phyloP scores from a whole-genome alignment of 2,888 invertebrate species.

The Imbricaverruca yamaguchii region DNA sequence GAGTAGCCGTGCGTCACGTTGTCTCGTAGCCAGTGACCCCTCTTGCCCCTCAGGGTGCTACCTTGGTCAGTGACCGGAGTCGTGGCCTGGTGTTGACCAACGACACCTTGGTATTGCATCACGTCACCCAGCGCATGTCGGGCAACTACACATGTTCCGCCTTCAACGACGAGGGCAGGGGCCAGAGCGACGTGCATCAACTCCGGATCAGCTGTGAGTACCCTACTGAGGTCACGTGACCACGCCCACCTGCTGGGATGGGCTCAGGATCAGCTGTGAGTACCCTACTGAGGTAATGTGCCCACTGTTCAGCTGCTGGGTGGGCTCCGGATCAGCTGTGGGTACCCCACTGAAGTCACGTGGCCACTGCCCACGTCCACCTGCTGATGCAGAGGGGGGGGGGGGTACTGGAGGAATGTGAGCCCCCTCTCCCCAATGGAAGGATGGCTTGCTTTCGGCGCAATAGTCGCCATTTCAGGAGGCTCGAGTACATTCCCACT shows the following conservation, averaged over 20 bases:
- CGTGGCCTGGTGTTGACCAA: background rate
- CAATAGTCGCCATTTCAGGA: no score
- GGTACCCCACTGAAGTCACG: background rate
- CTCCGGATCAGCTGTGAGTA: conserved; percentile 5
- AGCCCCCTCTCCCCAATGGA: no score
- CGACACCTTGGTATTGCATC: background rate
- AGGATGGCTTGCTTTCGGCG: no score
- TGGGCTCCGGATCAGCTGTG: conserved; percentile 1
- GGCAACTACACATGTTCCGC: background rate
- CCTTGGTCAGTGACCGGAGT: background rate
- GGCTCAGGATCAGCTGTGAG: background rate
- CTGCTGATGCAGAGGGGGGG: no score
- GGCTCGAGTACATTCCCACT: no score
- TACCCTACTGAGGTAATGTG: background rate
- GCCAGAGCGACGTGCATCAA: background rate
- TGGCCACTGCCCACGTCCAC: no score
- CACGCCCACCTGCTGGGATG: no score
- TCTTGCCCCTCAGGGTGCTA: background rate
- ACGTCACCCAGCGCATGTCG: background rate
- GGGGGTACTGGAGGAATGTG: no score
- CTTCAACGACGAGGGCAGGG: background rate
- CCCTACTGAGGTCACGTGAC: no score
- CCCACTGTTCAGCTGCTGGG: no score
- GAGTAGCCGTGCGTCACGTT: no score
- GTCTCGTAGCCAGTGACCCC: background rate